phyloP scores from a whole-genome alignment of 2,888 invertebrate species.

The Conops quadrifasciatus region DNA sequence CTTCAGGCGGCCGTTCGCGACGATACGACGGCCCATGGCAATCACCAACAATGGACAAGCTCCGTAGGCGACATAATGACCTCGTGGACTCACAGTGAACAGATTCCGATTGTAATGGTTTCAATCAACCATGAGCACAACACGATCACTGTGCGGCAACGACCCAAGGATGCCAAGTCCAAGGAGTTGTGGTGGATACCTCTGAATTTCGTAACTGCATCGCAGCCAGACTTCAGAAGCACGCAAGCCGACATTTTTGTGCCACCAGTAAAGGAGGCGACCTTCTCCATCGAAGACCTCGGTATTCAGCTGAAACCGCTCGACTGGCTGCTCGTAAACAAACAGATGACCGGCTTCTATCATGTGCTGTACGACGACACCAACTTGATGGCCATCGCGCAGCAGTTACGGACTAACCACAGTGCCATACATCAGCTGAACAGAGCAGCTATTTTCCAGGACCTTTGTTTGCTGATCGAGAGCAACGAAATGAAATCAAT shows the following conservation, averaged over 20 bases:
- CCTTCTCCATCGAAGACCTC: constrained; percentile 50
- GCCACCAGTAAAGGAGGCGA: constrained; percentile 54
- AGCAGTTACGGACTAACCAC: constrained; percentile 71
- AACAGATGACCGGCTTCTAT: constrained; percentile 66
- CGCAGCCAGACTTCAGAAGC: constrained; percentile 50
- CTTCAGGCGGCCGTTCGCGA: constrained; percentile 54
- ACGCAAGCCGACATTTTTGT: constrained; percentile 58
- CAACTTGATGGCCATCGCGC: constrained; percentile 73
- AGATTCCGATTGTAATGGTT: constrained; percentile 70
- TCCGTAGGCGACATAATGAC: constrained; percentile 68
- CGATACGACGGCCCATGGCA: constrained; percentile 38
- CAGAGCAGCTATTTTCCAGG: constrained; percentile 86
- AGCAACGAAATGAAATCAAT: constrained; percentile 69
- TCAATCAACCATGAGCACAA: constrained; percentile 65
- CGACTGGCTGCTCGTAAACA: constrained; percentile 63
- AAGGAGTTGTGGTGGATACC: constrained; percentile 61
- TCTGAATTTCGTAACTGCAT: constrained; percentile 57
- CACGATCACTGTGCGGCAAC: constrained; percentile 69
- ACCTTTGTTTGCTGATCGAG: constrained; percentile 71
- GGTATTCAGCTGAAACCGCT: constrained; percentile 48
- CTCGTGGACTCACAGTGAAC: constrained; percentile 72
- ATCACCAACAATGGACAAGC: constrained; percentile 45
- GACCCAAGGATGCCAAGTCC: constrained; percentile 48
- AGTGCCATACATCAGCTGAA: constrained; percentile 77
- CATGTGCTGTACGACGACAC: constrained; percentile 75